Evolutionary conservation across 2,888 invertebrate genomes (phyloP), one percentile per base, ranked within the genome.

Genomic region (Nomada fabriciana): DNA sequence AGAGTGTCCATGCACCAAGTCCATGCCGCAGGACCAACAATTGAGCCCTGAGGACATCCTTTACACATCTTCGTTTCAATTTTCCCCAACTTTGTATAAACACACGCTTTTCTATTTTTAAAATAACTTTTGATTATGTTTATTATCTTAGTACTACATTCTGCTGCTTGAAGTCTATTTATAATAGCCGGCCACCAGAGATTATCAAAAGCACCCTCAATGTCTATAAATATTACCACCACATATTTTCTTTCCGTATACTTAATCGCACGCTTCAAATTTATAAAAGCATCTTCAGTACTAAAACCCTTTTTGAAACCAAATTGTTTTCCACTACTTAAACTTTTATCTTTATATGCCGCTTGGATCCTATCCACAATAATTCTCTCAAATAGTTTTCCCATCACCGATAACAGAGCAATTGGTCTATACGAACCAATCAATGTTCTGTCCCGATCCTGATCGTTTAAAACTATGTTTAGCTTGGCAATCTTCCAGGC

Each of bases 381-480:
- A 9, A 76, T 53, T 10, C 47, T 23, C 50, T 70, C 76, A 13
- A 50, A 57, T 0, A 76, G 43, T 57, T 76, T 70, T 5, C 59
- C 52, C 2, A 70, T 20, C 1, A 15, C 29, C 7, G 76, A 11
- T 10, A 76, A 50, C 3, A 76, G 20, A 2, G 69, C 36, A 36
- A 76, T 76, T 1, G 76, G 76, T 15, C 76, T 63, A 29, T 69
- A 76, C 9, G 70, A 76, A 5, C 64, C 64, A 4, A 63, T 20
- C 13, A 36, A 25, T 2, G 11, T 57, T 13, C 4, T n/a, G 23
- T 76, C 64, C 25, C 29, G 69, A 11, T 64, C 50, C 10, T 61
- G 61, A 42, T 15, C 42, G 47, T 76, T 76, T 1, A 76, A 25
- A 2, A 76, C 15, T 9, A 76, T 69, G 5, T 43, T 43, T 23